Conservation (phyloP, 2,797 vertebrate genomes). For the Smutsia gigantea region DNA sequence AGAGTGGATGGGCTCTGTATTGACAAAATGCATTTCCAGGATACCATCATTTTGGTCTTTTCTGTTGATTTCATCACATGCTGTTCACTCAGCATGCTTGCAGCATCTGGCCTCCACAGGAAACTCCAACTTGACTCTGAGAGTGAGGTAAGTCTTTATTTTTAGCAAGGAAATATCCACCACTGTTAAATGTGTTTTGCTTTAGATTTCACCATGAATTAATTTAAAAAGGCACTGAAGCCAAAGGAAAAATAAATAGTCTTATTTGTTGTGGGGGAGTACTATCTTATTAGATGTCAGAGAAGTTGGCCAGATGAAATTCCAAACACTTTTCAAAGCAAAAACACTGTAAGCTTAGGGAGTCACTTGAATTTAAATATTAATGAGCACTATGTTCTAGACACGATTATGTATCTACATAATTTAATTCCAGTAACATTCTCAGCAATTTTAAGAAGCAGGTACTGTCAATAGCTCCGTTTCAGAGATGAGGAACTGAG, state of each 20-base stretch:
- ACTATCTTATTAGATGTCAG: neutral
- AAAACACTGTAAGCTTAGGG: neutral
- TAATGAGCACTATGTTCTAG: neutral
- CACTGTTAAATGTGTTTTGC: slow-evolving; percentile 42
- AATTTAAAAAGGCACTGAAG: slow-evolving; percentile 4
- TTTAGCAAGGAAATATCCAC: slow-evolving; percentile 54
- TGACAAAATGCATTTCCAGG: slow-evolving; percentile 39
- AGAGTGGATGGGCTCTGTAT: slow-evolving; percentile 2
- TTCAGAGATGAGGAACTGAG: neutral
- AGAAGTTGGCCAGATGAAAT: neutral
- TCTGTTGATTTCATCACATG: slow-evolving; percentile 1
- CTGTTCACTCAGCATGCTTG: slow-evolving; percentile 53
- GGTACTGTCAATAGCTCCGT: neutral
- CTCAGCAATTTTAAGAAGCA: neutral
- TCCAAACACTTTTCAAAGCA: neutral
- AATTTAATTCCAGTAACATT: neutral
- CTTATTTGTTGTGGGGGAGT: neutral
- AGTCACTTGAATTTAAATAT: neutral
- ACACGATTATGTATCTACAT: neutral
- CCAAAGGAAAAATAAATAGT: slow-evolving; percentile 34
- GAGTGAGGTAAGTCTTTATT: slow-evolving; percentile 62
- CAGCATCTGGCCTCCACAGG: slow-evolving; percentile 50
- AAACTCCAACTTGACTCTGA: slow-evolving; percentile 49
- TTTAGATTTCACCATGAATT: slow-evolving; percentile 46
- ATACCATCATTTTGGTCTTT: slow-evolving; percentile 31